These are phyloP conservation scores for Zaprionus ghesquierei DNA, from an alignment of 1,140 invertebrate genomes.

Conservation along the genomic window DNA sequence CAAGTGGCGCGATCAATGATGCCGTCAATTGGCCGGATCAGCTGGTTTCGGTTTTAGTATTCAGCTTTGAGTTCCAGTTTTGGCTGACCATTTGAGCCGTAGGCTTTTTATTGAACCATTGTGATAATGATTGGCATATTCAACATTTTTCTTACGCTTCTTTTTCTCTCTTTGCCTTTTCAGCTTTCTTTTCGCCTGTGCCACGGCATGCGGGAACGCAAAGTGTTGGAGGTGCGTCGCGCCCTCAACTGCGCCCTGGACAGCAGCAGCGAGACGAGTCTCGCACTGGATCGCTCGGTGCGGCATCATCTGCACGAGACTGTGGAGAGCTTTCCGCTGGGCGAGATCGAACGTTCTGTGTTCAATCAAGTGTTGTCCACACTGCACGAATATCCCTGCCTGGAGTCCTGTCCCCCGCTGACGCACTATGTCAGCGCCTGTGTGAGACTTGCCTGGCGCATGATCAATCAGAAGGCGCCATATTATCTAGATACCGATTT, in stretches of 20 bases:
- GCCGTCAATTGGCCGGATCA: slow-evolving; percentile 39
- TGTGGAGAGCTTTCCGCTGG: slow-evolving; percentile 84
- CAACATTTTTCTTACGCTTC: slow-evolving; percentile 6
- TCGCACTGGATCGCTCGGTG: slow-evolving; percentile 83
- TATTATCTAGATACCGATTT: slow-evolving; percentile 86
- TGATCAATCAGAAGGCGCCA: slow-evolving; percentile 85
- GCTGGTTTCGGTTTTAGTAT: slow-evolving; percentile 11
- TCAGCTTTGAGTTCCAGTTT: background rate
- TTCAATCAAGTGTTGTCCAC: slow-evolving; percentile 85
- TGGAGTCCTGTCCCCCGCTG: slow-evolving; percentile 84
- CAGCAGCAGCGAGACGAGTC: slow-evolving; percentile 70
- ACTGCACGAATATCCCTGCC: slow-evolving; percentile 86
- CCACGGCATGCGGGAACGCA: slow-evolving; percentile 85
- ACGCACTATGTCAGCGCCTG: slow-evolving; percentile 85
- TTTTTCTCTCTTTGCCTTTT: background rate
- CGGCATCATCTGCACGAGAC: slow-evolving; percentile 84
- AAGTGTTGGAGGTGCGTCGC: slow-evolving; percentile 84
- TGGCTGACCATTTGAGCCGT: slow-evolving; percentile 9
- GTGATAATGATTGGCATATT: slow-evolving; percentile 46
- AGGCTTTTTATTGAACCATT: slow-evolving; percentile 38
- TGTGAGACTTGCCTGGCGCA: slow-evolving; percentile 85
- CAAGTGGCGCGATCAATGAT: slow-evolving; percentile 61
- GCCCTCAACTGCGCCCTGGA: slow-evolving; percentile 83
- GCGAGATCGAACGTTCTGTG: slow-evolving; percentile 86
- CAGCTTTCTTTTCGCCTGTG: slow-evolving; percentile 87